Base-by-base conservation (phyloP, 2,797 vertebrate species). In the Manis pentadactyla region DNA sequence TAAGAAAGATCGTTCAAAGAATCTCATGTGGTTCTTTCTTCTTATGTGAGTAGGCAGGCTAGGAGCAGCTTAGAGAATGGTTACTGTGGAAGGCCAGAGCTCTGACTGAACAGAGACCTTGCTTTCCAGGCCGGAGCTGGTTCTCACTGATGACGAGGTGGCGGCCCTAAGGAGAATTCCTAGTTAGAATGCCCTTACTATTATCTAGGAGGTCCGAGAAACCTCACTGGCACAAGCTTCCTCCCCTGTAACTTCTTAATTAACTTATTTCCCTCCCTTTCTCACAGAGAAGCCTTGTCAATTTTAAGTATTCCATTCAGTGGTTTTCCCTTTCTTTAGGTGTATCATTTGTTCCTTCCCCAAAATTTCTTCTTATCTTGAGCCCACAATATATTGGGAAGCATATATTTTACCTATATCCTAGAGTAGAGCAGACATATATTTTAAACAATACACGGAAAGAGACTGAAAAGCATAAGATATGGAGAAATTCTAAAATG, bases 81-180 rank as follows among this genome's bases (percentile, higher is more conserved):
- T 9, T 19, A 66, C 53, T 3, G 31, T 0, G 14, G 13, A 53
- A 73, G 15, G 46, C 37, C 13, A 57, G 29, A 21, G 7, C 21
- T 66, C 9, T 13, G 34, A 66, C 0, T 79, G 86, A 51, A 42
- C 12, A 39, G 83, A 39, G 64, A 29, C 4, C 49, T 23, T 46
- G 49, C 19, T 14, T 15, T 29, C 37, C 5, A 13, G 14, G 21
- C 49, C 59, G 68, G 7, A 31, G 46, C 13, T 87, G 7, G 3
- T 59, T 37, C 23, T 75, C 46, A 39, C 0, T 12, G 12, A 55
- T 0, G 14, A 57, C 0, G 3, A 53, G 3, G 5, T 2, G n/a
- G 53, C 34, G n/a, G 53, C 34, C 42, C 31, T 34, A 12, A 23
- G 21, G 18, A 61, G 39, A 71, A 75, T 10, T 71, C 29, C 14